Base-by-base conservation (phyloP, 2,888 invertebrate species). In the Coelogynopora nodosa region DNA sequence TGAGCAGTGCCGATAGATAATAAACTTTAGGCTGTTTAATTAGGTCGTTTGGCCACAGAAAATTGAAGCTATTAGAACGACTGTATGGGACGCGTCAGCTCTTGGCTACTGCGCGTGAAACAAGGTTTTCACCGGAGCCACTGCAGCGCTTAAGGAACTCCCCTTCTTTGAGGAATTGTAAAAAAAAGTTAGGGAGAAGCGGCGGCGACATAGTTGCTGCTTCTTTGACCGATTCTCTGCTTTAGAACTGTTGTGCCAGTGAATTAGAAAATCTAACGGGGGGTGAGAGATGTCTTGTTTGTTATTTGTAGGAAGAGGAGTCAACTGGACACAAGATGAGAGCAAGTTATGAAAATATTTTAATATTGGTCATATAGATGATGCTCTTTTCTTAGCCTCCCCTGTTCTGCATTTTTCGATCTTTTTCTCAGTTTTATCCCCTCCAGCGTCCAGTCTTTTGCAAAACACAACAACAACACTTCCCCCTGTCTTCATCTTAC, bases 1-100 rank as follows among this genome's bases (percentile, higher is more conserved):
- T 2, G 23, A 31, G 13, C 82, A 82, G 31, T 13, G 82, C 2
- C 30, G 29, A 31, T 27, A 82, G 82, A 82, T 82, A 82, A 82
- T 82, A 82, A 82, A 31, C 31, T 82, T 82, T 82, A 31, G 82
- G 23, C 82, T 82, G 30, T 31, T 82, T 82, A 31, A 82, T 30
- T 82, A 31, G 31, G 82, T 82, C 82, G 31, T 82, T 82, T 82
- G 30, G 82, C 74, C 74, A 74, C 18, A 26, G 74, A 74, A 74
- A 74, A 74, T 74, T 74, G 74, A 74, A 74, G 74, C 74, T 74
- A 74, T 74, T 74, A 74, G 74, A 74, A 26, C 2, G 74, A 26
- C 5, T 74, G 74, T 74, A 23, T 74, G 74, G 5, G 23, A 23
- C 74, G 74, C 74, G 74, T 74, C 74, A 74, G 74, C 74, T 74